phyloP scores from a whole-genome alignment of 64 coral and sea anemone species.

The Stichodactyla mertensii region DNA sequence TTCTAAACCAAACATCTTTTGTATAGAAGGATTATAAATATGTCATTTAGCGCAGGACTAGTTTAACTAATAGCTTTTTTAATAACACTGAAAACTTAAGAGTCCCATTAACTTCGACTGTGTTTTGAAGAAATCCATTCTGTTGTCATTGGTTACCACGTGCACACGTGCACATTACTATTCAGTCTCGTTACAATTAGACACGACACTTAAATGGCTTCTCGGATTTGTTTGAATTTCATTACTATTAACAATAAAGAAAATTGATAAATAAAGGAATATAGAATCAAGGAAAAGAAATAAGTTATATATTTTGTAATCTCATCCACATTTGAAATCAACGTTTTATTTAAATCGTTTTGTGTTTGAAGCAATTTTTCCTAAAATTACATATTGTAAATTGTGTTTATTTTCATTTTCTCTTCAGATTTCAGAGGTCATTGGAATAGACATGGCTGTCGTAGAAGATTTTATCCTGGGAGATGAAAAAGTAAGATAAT shows the following conservation, averaged over 20 bases:
- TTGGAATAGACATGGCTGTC: constrained; percentile 42
- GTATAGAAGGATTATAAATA: constrained; percentile 14
- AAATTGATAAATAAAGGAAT: no score
- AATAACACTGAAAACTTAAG: background rate
- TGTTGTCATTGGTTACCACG: background rate
- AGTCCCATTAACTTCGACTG: background rate
- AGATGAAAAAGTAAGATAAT: constrained; percentile 62
- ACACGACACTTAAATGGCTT: background rate
- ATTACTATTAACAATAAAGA: no score
- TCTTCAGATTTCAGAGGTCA: constrained; percentile 56
- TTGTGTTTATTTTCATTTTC: background rate
- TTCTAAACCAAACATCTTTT: background rate
- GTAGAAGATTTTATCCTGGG: constrained; percentile 77
- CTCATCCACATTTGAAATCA: no score
- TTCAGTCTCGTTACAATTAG: background rate
- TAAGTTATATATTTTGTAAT: no score
- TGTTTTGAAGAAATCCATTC: background rate
- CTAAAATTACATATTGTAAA: background rate
- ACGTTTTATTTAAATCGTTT: background rate
- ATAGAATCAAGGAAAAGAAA: no score
- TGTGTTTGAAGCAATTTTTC: background rate
- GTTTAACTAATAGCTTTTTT: background rate
- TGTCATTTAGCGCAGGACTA: background rate
- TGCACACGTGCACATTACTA: no score
- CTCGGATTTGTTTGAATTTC: background rate